Conservation (phyloP, 2,797 vertebrate species). For the Phoeniculus purpureus region DNA sequence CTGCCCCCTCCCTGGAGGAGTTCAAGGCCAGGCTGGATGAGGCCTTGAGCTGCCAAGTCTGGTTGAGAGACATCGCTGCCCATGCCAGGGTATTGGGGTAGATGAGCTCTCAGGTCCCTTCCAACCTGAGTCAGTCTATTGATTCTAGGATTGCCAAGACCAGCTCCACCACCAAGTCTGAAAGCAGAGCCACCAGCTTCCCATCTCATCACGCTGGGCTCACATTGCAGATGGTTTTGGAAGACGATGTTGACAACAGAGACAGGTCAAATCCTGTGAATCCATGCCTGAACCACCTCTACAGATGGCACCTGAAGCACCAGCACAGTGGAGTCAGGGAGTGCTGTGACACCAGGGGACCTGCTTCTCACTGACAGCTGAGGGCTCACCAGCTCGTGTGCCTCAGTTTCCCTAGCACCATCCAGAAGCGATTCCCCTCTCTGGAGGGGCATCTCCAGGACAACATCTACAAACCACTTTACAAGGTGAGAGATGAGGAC, state of each 20-base stretch:
- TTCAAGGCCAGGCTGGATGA: too few species aligned
- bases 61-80: too few species aligned
- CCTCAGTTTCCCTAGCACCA: background rate
- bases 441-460: background rate
- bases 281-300: background rate
- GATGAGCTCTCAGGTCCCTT: too few species aligned
- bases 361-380: background rate
- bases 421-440: background rate
- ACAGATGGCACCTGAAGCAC: accelerated
- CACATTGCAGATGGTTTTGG: accelerated
- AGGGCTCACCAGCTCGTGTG: background rate
- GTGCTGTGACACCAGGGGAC: accelerated
- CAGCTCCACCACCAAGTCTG: background rate
- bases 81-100: too few species aligned
- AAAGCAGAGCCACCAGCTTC: background rate
- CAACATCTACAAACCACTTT: background rate
- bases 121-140: too few species aligned
- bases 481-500: background rate
- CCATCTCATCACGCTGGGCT: accelerated
- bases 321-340: background rate
- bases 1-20: too few species aligned
- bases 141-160: background rate
- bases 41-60: too few species aligned
- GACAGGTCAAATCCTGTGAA: background rate
- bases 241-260: background rate